Evolutionary conservation across 2,888 invertebrate species (phyloP).

Genomic region (Philonicus albiceps): DNA sequence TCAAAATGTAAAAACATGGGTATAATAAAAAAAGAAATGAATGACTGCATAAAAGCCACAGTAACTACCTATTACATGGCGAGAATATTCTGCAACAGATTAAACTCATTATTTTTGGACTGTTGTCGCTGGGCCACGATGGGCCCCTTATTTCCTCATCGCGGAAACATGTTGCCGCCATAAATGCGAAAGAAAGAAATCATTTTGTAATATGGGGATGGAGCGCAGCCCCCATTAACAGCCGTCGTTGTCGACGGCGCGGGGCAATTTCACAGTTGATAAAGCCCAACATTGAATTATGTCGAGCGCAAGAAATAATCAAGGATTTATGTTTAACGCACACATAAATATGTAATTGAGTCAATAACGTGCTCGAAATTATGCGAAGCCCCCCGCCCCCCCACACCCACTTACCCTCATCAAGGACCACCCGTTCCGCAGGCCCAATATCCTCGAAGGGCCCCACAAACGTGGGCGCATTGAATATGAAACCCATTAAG

Average conservation of each 20-base stretch:
- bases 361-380: constrained; percentile 5
- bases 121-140: not conserved
- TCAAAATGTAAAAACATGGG: not conserved
- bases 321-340: constrained; percentile 26
- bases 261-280: constrained; percentile 26
- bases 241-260: not conserved
- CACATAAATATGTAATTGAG: constrained; percentile 37
- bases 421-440: not conserved
- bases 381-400: not conserved
- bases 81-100: constrained; percentile 6
- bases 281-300: constrained; percentile 31
- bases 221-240: not conserved
- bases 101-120: not conserved
- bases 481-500: constrained; percentile 35
- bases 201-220: not conserved
- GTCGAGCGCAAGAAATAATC: constrained; percentile 20
- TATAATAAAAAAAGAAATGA: not conserved
- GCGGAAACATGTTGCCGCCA: not conserved
- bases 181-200: not conserved
- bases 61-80: not conserved
- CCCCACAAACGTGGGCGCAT: not conserved
- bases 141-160: not conserved
- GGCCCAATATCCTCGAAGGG: not conserved
- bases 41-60: not conserved
- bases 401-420: not conserved